These are phyloP conservation scores for Catharus ustulatus DNA, from an alignment of 2,797 vertebrate genomes.

Conservation along the genomic window DNA sequence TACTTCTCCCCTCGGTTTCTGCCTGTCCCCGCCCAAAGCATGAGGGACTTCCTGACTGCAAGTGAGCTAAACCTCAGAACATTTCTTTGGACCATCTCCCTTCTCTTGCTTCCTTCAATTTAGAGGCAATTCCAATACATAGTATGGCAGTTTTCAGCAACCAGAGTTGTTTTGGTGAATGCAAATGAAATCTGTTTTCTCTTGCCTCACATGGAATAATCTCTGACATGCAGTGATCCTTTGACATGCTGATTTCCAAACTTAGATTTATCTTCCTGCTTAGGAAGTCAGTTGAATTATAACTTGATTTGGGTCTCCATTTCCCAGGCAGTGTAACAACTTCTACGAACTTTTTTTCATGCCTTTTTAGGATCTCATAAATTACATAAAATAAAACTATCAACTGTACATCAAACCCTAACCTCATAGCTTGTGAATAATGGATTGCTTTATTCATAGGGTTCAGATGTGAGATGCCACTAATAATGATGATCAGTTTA, in stretches of 20 bases:
- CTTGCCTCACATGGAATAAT: neutral
- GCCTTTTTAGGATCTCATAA: neutral
- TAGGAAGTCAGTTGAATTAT: neutral
- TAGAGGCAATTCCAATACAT: neutral
- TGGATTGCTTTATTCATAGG: neutral
- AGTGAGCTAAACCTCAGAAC: neutral
- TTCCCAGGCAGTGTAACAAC: neutral
- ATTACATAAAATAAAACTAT: neutral
- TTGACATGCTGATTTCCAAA: neutral
- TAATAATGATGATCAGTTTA: constrained; percentile 1
- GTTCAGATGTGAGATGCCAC: neutral
- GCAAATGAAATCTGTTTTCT: neutral
- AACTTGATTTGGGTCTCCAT: neutral
- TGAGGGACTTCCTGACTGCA: neutral
- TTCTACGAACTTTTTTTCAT: neutral
- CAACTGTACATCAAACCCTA: neutral
- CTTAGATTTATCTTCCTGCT: neutral
- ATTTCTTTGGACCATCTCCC: neutral
- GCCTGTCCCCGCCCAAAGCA: neutral
- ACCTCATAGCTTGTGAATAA: neutral
- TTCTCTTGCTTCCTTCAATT: neutral
- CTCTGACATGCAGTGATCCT: neutral
- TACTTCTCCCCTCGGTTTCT: neutral
- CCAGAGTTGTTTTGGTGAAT: neutral
- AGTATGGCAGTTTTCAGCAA: neutral